Base-by-base conservation (phyloP, 2,797 vertebrate species). In the Malurus leucopterus region DNA sequence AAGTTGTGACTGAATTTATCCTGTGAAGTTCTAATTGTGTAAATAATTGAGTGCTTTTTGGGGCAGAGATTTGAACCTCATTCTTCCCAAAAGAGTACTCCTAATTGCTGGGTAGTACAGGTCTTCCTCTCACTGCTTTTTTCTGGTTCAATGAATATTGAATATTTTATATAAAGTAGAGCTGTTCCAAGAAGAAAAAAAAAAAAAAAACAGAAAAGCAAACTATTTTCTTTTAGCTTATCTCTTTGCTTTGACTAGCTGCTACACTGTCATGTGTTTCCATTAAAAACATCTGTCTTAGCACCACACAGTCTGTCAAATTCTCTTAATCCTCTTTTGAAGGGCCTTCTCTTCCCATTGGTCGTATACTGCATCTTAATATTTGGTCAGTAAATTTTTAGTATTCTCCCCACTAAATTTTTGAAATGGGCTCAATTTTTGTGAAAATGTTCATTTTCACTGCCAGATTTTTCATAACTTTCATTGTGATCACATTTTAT, bases 41-140 rank as follows among this genome's bases (percentile, higher is more conserved):
- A 92, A 93, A 94, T 93, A 92, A 91, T 77, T 82, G 3, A 94
- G 67, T 30, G 24, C 0, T 12, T 74, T 84, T 83, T 64, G 34
- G 34, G 92, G 69, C 9, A 80, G n/a, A 76, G 30, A 57, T 70
- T 70, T 85, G 57, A 89, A 54, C 9, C 2, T 64, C 32, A 23
- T 53, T 70, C 46, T 64, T 87, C 72, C 27, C 50, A 89, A 32
- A 77, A 32, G 40, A 57, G 2, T 77, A 40, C 29, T 87, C 30
- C 76, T 77, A 80, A 71, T 58, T 87, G 14, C 34, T 85, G 62
- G 54, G 22, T 83, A 30, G n/a, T 74, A 85, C 32, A 32, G 30
- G 43, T 91, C 65, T 47, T 91, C 17, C 10, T 74, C 43, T 64
- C 14, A 27, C 62, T 71, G 21, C 18, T 83, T 73, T 55, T 55